Evolutionary conservation across 2,797 vertebrate genomes (phyloP), one percentile per base, ranked within the genome.

Genomic region (Artibeus lituratus): DNA sequence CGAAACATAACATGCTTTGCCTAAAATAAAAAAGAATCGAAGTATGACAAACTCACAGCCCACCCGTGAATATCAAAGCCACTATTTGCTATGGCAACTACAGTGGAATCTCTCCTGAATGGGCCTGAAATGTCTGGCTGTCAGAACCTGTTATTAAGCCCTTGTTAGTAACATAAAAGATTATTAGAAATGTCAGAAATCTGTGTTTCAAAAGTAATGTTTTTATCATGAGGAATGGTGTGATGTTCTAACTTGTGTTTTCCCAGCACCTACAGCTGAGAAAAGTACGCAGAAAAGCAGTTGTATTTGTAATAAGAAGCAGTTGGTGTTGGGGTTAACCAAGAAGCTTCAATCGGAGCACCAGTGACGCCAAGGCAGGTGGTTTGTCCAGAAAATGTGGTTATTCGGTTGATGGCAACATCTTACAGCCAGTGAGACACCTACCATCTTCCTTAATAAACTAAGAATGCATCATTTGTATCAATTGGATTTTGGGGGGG

Each of bases 121-220:
- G 78, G 67, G 62, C 91, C 80, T 70, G 81, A 83, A 88, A 39
- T 78, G 15, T 87, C 83, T 72, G 73, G 49, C 70, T 0, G 19
- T 65, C 90, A 62, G 29, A 96, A 65, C 26, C 94, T 57, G 37
- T 51, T 94, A 94, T 91, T 95, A 92, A 96, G 94, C 83, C 21
- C 29, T 37, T 67, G 49, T 91, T 62, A 94, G 24, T 70, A 62
- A 24, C 93, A 96, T 91, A 70, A 94, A 97, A 86, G 3, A 94
- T 55, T 83, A 94, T 94, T 39, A 92, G 22, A 49, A 44, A 37
- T 65, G 35, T 96, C 44, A 77, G 92, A 62, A 89, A 81, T 81
- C 81, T 92, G 72, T 91, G 65, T 55, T 94, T 94, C 90, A 29
- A 57, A 96, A 70, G 49, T 72, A 67, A 87, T 84, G 80, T 69